Base-by-base conservation (phyloP, 2,888 invertebrate species). In the Nomada flava region DNA sequence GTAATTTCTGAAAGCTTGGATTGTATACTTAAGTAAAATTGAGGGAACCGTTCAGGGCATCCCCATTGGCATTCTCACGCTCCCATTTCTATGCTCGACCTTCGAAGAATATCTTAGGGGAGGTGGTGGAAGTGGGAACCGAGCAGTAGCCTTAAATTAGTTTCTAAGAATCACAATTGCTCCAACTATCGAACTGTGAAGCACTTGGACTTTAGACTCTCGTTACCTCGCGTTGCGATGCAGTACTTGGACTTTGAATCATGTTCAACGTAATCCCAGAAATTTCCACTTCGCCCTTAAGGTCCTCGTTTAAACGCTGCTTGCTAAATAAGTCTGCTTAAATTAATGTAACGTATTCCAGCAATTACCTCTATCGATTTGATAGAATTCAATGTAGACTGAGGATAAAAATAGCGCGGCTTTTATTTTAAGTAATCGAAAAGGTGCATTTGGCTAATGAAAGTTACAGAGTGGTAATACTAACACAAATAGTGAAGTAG, bases 141-240 rank as follows among this genome's bases (percentile, higher is more conserved):
- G 18, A n/a, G 57, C 44, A 59, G 36, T 57, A 59, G 69, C 44
- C 57, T 59, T 59, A 59, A 69, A 57, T 69, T 69, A 59, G 47
- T 69, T 59, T 47, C 69, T 26, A 59, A 69, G 69, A 59, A 59
- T 69, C 57, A n/a, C 44, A 47, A 59, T 69, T 59, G 44, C 44
- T 26, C 11, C 18, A 44, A 69, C 23, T 47, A 69, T 69, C 26
- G 44, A 59, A 55, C 10, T 23, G 20, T 4, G 29, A 53, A 59
- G 26, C n/a, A 59, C 13, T n/a, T 26, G 44, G n/a, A 26, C 29
- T 59, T 44, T 13, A 4, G 13, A 23, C 15, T 57, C 11, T 20
- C 20, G 23, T 18, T 55, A 18, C 18, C 23, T 9, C 15, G 50
- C n/a, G 26, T n/a, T 11, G 47, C 26, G 10, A 50, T 26, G 50